phyloP scores from a whole-genome alignment of 2,113 vertebrate genomes.

The Balaeniceps rex region DNA sequence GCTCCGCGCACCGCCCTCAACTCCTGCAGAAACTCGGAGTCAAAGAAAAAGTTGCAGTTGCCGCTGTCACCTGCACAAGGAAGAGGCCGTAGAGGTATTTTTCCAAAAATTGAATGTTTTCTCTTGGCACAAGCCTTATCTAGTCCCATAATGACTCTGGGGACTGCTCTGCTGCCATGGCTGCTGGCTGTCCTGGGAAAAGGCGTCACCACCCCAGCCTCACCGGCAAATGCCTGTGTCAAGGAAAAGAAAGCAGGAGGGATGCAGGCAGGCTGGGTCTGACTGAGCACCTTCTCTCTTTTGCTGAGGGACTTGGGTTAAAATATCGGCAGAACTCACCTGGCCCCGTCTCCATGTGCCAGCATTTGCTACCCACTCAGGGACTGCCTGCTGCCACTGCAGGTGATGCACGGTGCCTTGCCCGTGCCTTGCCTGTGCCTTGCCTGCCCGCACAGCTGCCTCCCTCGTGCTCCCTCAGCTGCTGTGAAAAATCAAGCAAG shows the following conservation, averaged over 20 bases:
- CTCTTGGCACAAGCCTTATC: neutral
- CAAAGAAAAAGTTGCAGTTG: neutral
- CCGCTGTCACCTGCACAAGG: neutral
- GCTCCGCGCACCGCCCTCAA: neutral
- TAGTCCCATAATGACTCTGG: neutral
- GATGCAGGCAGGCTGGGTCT: neutral
- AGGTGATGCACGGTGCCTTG: neutral
- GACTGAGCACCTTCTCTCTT: neutral
- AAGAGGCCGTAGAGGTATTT: neutral
- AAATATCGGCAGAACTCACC: neutral
- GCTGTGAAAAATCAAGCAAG: neutral
- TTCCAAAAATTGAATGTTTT: neutral
- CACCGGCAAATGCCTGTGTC: rapidly evolving
- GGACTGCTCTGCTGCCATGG: rapidly evolving
- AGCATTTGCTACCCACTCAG: neutral
- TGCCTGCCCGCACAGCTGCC: neutral
- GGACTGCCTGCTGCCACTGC: rapidly evolving
- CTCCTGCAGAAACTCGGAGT: neutral
- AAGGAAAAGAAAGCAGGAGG: neutral
- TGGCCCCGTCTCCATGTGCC: rapidly evolving
- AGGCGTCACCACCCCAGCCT: neutral
- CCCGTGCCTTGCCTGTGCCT: neutral
- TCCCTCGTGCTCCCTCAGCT: neutral
- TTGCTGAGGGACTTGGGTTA: neutral
- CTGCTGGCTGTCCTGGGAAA: neutral